Conservation (phyloP, 2,888 invertebrate species). For the Gerosis bhagava region DNA sequence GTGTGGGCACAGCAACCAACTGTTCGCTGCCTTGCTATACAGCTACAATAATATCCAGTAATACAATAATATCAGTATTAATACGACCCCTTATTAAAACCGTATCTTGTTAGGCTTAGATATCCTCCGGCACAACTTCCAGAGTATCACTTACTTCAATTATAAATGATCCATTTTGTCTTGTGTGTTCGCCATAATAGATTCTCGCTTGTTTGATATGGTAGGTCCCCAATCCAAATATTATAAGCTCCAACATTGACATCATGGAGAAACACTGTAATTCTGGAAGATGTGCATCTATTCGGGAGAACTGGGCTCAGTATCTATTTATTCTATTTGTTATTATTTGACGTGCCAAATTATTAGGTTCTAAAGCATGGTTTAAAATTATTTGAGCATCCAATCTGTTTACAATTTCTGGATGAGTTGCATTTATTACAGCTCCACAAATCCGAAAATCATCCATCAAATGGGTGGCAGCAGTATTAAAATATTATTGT, state of each 20-base stretch:
- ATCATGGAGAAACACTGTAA: constrained; percentile 1
- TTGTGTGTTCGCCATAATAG: constrained; percentile 15
- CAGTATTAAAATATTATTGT: constrained; percentile 24
- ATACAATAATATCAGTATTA: too few species aligned
- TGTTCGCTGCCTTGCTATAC: too few species aligned
- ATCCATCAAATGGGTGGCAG: background rate
- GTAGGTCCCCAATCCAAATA: constrained; percentile 7
- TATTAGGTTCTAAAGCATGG: background rate
- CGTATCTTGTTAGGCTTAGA: too few species aligned
- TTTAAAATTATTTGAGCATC: background rate
- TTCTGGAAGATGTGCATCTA: background rate
- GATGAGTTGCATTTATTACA: background rate
- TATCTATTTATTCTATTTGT: background rate
- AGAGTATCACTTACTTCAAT: too few species aligned
- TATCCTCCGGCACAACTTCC: too few species aligned
- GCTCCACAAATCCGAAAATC: constrained; percentile 1
- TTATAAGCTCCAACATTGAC: background rate
- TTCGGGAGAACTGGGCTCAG: background rate
- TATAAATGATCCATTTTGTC: background rate
- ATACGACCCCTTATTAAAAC: too few species aligned
- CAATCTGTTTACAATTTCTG: background rate
- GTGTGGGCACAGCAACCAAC: too few species aligned
- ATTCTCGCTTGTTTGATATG: constrained; percentile 14
- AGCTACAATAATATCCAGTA: too few species aligned
- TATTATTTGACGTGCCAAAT: background rate